Conservation (phyloP, 2,888 invertebrate genomes). For the Leucozona laternaria region DNA sequence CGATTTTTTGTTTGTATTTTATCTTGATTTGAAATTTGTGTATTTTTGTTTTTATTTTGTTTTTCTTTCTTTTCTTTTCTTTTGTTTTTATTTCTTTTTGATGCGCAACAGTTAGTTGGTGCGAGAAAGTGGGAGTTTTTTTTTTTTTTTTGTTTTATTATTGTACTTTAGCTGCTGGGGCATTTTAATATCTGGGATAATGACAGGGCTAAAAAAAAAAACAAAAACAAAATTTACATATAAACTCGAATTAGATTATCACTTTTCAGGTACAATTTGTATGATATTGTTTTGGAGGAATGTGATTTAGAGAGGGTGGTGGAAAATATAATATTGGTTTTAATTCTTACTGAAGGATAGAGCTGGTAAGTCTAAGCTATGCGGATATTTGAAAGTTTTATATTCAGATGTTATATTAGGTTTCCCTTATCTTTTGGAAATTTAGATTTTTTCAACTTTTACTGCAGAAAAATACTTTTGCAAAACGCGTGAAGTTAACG, state of each 20-base stretch:
- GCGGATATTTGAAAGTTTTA: too few relatives aligned
- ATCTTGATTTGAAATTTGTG: conserved; percentile 71
- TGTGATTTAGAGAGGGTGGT: conserved; percentile 39
- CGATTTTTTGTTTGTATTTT: conserved; percentile 55
- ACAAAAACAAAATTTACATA: conserved; percentile 62
- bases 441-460: too few relatives aligned
- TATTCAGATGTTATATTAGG: too few relatives aligned
- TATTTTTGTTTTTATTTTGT: conserved; percentile 32
- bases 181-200: conserved; percentile 64
- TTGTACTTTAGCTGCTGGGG: conserved; percentile 2
- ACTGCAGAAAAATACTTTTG: too few relatives aligned
- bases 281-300: conserved; percentile 40
- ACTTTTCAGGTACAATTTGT: conserved; percentile 52
- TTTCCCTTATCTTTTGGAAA: too few relatives aligned
- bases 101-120: not conserved
- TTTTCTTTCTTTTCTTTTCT: not conserved
- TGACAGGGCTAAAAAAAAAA: conserved; percentile 24
- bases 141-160: not conserved
- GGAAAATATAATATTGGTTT: too few relatives aligned
- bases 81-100: not conserved
- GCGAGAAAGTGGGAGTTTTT: conserved; percentile 65
- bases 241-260: conserved; percentile 42
- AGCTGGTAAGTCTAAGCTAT: too few relatives aligned
- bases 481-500: too few relatives aligned
- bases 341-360: too few relatives aligned